Conservation (phyloP, 2,888 invertebrate genomes). For the Xylota segnis region DNA sequence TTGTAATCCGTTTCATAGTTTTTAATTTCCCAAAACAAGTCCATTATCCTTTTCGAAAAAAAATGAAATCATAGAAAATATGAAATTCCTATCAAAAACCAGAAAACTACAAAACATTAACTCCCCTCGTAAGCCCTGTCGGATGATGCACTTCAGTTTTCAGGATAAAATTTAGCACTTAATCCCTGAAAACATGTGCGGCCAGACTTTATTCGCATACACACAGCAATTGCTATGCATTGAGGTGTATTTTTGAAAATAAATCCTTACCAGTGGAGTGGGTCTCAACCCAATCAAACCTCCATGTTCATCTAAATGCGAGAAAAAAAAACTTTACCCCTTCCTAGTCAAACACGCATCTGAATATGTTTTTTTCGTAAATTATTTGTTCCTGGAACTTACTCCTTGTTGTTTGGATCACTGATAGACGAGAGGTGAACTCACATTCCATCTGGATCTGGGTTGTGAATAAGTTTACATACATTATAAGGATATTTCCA, state of each 20-base stretch:
- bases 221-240: constrained; percentile 7
- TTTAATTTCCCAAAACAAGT: background rate
- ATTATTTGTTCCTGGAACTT: background rate
- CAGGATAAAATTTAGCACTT: background rate
- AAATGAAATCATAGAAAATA: background rate
- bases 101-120: background rate
- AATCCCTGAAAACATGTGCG: constrained; percentile 11
- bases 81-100: background rate
- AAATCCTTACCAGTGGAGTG: constrained; percentile 3
- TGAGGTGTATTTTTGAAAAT: constrained; percentile 12
- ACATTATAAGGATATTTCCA: constrained; percentile 19
- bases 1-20: too few species aligned
- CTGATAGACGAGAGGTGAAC: constrained; percentile 27
- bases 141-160: background rate
- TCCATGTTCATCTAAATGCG: background rate
- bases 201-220: background rate
- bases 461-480: background rate
- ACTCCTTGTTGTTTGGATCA: background rate
- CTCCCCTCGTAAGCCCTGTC: background rate
- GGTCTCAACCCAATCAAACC: background rate
- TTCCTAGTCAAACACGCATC: background rate
- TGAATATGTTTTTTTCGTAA: background rate
- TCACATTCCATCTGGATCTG: constrained; percentile 11
- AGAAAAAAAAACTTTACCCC: constrained; percentile 1
- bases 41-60: background rate